Evolutionary conservation across 2,797 vertebrate genomes (phyloP), one percentile per base, ranked within the genome.

Genomic region (Danionella dracula): DNA sequence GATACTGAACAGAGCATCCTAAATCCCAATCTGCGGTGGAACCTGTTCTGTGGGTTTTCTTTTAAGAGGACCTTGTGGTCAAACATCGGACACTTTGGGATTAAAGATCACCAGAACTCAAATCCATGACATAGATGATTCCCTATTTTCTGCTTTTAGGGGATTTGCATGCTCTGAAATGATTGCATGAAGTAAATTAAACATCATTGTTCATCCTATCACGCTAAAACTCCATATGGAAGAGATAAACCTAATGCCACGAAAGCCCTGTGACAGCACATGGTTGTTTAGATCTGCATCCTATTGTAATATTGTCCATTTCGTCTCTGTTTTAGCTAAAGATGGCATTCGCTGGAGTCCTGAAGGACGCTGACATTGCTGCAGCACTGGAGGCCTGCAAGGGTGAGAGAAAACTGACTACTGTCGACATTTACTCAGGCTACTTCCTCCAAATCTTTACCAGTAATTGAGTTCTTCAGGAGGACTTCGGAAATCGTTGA

Each of bases 341-440:
- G 83, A 93, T 92, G 92, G 83, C 88, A 78, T 85, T 92, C 71
- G 51, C 83, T 38, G 78, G 78, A 64, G 69, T 91, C 74, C 83
- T 94, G 78, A 84, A 19, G 0, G 91, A 92, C 63, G 84, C 85
- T 73, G 86, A 91, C 20, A 76, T 93, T 75, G 2, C 87, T 82
- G 81, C 87, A 88, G 91, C 89, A 73, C 86, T 94, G 80, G 85
- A 87, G 5, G 85, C 62, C 68, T 92, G 88, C 82, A 88, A 94
- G 91, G 87, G 90, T 93, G 85, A 81, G 61, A 51, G 10, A 12
- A 1, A 1, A 9, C 13, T 8, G 2, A 15, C 4, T 8, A 12
- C 7, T 31, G 29, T 37, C 10, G 11, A 13, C 11, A 44, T 57
- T 54, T 19, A 32, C 17, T 11, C 13, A 16, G 35, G 31, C 50